These are phyloP conservation scores for Selene dorsalis DNA, from an alignment of 2,797 vertebrate species.

Conservation along the genomic window DNA sequence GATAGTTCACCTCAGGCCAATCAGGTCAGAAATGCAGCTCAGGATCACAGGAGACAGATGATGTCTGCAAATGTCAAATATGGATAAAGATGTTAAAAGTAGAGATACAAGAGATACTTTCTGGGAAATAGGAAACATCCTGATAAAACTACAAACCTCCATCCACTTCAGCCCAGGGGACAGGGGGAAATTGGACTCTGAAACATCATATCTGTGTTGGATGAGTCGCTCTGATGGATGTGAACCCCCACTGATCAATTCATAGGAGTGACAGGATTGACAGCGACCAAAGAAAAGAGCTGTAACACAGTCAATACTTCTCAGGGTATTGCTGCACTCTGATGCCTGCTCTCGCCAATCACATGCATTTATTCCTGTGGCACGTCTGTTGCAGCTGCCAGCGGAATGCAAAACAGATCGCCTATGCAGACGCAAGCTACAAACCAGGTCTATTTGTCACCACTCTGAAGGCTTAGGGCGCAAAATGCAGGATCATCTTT, in stretches of 20 bases:
- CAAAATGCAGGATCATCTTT: constrained; percentile 79
- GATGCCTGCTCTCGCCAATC: constrained; percentile 58
- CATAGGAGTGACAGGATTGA: constrained; percentile 63
- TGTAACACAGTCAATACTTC: constrained; percentile 66
- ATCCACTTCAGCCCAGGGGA: constrained; percentile 42
- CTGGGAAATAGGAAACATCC: constrained; percentile 31
- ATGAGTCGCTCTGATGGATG: constrained; percentile 71
- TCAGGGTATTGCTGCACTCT: constrained; percentile 50
- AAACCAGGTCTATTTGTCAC: constrained; percentile 75
- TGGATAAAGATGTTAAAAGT: constrained; percentile 23
- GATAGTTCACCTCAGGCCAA: not conserved
- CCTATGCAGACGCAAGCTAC: constrained; percentile 51
- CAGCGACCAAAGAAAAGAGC: constrained; percentile 69
- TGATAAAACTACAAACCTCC: constrained; percentile 35
- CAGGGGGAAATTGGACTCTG: constrained; percentile 52
- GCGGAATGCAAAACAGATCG: constrained; percentile 73
- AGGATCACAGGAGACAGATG: not conserved
- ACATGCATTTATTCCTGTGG: constrained; percentile 71
- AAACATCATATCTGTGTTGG: constrained; percentile 53
- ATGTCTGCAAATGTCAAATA: not conserved
- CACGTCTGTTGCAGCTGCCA: constrained; percentile 42
- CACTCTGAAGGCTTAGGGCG: constrained; percentile 64
- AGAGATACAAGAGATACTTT: constrained; percentile 7
- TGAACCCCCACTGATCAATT: constrained; percentile 68
- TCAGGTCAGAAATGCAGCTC: constrained; percentile 1